These are phyloP conservation scores for Lycophotia porphyrea DNA, from an alignment of 2,888 invertebrate genomes.

Conservation along the genomic window DNA sequence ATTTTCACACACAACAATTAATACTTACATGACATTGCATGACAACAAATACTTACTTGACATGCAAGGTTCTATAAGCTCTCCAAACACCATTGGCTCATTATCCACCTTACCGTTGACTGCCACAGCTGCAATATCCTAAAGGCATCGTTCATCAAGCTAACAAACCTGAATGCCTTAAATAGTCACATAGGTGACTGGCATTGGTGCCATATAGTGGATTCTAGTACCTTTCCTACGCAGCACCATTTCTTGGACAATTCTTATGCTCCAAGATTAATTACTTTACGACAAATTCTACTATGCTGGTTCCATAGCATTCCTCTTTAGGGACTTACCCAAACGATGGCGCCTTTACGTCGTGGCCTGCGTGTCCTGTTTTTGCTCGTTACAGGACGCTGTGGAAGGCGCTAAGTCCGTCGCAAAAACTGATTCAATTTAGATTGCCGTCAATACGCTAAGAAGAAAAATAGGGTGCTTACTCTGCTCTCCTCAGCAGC, in stretches of 20 bases:
- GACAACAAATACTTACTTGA: neutral
- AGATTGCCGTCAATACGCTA: neutral
- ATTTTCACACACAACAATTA: neutral
- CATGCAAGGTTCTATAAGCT: neutral
- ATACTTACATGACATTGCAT: conserved; percentile 1
- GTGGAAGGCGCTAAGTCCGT: neutral
- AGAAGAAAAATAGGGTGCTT: conserved; percentile 69
- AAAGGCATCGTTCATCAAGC: neutral
- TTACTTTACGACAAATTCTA: neutral
- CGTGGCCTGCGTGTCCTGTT: neutral
- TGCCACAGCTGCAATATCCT: neutral
- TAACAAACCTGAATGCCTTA: conserved; percentile 15
- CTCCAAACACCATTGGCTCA: neutral
- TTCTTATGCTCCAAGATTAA: neutral
- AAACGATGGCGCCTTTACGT: neutral
- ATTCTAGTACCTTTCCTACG: neutral
- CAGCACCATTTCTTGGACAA: neutral
- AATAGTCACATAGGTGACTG: neutral
- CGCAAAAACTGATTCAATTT: neutral
- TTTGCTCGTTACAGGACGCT: neutral
- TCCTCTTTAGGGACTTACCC: neutral
- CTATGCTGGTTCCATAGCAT: neutral
- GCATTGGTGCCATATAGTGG: neutral
- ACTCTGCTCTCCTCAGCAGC: conserved; percentile 88
- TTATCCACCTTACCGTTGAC: neutral